Percentiles rank a stretch among this genome's conserved stretches.
Evolutionary conservation across 2,797 vertebrate species (phyloP).

Genomic region (Eospalax fontanierii): DNA sequence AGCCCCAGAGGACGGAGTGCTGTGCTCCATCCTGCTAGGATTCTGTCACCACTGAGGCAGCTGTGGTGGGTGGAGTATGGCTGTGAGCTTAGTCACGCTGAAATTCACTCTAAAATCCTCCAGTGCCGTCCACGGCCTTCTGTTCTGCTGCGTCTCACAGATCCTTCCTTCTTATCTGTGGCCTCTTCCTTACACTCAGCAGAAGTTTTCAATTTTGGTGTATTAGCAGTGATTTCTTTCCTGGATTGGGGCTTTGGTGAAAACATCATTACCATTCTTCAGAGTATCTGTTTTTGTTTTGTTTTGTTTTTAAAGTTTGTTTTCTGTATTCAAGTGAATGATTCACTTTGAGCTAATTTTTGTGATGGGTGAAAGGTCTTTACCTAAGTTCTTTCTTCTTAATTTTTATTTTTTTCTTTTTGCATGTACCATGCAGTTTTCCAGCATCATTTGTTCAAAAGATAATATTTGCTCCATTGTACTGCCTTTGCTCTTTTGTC

Average conservation of each 20-base stretch:
- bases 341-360: slow-evolving; percentile 8
- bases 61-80: not conserved
- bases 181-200: not conserved
- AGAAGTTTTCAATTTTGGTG: not conserved
- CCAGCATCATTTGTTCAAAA: not conserved
- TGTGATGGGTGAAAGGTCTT: not conserved
- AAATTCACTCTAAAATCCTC: not conserved
- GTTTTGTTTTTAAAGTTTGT: not conserved
- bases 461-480: not conserved
- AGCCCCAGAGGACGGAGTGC: not conserved
- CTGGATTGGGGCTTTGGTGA: not conserved
- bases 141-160: not conserved
- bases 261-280: not conserved
- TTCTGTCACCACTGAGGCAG: not conserved
- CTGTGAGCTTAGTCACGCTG: not conserved
- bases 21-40: not conserved
- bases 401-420: not conserved
- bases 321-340: not conserved
- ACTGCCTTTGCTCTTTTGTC: slow-evolving; percentile 16
- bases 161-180: not conserved
- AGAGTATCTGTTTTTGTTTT: not conserved
- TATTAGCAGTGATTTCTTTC: slow-evolving; percentile 6
- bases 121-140: not conserved
- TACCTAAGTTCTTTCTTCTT: not conserved
- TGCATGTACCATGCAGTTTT: not conserved